Evolutionary conservation across 2,888 invertebrate genomes (phyloP).

Genomic region (Heteromyza rotundicornis): DNA sequence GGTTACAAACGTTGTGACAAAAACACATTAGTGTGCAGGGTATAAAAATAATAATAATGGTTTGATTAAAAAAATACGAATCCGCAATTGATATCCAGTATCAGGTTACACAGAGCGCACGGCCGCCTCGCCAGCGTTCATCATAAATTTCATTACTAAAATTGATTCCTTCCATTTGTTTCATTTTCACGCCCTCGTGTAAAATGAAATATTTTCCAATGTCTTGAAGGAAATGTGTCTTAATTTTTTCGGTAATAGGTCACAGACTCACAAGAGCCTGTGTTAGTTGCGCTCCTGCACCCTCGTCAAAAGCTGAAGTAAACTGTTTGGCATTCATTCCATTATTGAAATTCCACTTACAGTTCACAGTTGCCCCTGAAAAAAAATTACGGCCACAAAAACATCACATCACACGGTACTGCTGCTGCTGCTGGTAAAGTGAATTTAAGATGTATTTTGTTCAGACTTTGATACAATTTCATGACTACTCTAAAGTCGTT

Average conservation of each 20-base stretch:
- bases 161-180: conserved; percentile 32
- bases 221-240: conserved; percentile 29
- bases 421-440: neutral
- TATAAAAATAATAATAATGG: no score
- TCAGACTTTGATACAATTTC: conserved; percentile 25
- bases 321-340: conserved; percentile 55
- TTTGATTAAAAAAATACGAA: no score
- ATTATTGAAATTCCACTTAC: conserved; percentile 48
- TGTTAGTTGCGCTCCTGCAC: conserved; percentile 29
- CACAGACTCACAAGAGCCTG: conserved; percentile 20
- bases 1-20: no score
- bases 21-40: no score
- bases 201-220: conserved; percentile 13
- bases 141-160: conserved; percentile 54
- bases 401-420: conserved; percentile 4
- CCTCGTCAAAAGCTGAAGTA: conserved; percentile 45
- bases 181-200: neutral
- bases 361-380: no score
- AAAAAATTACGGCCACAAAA: no score
- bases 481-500: conserved; percentile 23
- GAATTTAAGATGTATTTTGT: conserved; percentile 13
- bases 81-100: conserved; percentile 27
- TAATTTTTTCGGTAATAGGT: conserved; percentile 27
- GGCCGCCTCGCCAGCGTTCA: conserved; percentile 21
- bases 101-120: conserved; percentile 43